phyloP scores from a whole-genome alignment of 1,140 invertebrate species.

The Orchesella cincta region DNA sequence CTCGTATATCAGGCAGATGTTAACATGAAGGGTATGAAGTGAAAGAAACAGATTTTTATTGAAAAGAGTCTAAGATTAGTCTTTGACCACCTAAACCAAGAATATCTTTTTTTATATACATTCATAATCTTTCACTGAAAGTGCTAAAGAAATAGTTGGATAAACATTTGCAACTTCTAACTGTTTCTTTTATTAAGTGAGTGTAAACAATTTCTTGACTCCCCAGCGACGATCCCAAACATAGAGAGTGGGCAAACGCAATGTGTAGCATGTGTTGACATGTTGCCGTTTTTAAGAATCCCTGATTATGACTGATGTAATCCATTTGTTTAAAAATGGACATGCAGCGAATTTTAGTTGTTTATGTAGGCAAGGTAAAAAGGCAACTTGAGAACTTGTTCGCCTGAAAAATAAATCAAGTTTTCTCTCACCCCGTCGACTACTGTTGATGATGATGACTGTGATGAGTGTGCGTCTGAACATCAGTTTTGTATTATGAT shows the following conservation, averaged over 20 bases:
- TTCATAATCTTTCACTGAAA: background rate
- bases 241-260: background rate
- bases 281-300: constrained; percentile 4
- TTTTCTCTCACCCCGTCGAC: too few relatives aligned
- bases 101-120: background rate
- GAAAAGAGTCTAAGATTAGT: background rate
- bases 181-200: constrained; percentile 7
- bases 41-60: background rate
- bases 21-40: background rate
- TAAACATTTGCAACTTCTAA: constrained; percentile 15
- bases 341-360: background rate
- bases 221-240: background rate
- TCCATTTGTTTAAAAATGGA: constrained; percentile 19
- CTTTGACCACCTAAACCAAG: background rate
- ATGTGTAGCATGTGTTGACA: constrained; percentile 3
- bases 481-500: background rate
- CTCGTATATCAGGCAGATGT: too few relatives aligned
- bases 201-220: background rate
- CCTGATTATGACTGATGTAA: background rate
- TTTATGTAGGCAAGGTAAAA: background rate
- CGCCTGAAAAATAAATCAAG: background rate
- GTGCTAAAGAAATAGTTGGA: background rate
- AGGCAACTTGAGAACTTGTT: background rate
- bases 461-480: too few relatives aligned
- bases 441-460: too few relatives aligned